A percentile compares a stretch with the other conserved stretches of the same genome.
Evolutionary conservation across 2,797 vertebrate genomes (phyloP).

Genomic region (Xyrichtys novacula): DNA sequence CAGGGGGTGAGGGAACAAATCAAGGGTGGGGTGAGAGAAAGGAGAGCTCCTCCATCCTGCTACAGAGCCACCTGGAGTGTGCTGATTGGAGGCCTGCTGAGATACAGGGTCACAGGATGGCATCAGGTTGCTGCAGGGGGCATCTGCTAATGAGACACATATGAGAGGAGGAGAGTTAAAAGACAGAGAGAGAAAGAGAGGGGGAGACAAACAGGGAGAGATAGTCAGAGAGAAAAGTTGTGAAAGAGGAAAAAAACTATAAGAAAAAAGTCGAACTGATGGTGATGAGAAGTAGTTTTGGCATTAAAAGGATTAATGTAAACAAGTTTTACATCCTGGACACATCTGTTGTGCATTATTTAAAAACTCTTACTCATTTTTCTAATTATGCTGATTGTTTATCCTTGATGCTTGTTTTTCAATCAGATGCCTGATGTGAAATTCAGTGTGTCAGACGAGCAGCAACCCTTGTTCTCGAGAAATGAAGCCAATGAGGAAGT

Average conservation of each 20-base stretch:
- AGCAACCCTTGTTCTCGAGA: too few species aligned
- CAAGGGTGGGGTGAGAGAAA: conserved; percentile 12
- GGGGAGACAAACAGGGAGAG: conserved; percentile 1
- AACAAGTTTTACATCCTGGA: too few species aligned
- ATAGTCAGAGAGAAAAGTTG: background rate
- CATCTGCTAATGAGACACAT: conserved; percentile 44
- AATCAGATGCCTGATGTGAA: too few species aligned
- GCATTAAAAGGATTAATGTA: too few species aligned
- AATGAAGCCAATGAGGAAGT: too few species aligned
- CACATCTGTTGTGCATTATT: too few species aligned
- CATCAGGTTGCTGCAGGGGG: conserved; percentile 44
- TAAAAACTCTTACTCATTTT: too few species aligned
- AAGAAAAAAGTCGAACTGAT: background rate
- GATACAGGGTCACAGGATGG: conserved; percentile 45
- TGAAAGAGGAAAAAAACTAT: background rate
- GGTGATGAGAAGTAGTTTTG: background rate
- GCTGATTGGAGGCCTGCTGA: conserved; percentile 49
- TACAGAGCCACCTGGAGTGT: conserved; percentile 34
- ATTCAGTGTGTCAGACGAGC: too few species aligned
- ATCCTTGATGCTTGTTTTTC: too few species aligned
- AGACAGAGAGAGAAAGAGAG: conserved; percentile 10
- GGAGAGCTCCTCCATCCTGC: conserved; percentile 11
- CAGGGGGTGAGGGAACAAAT: conserved; percentile 13
- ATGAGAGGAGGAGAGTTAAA: conserved; percentile 11
- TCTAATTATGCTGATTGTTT: too few species aligned